Evolutionary conservation across 2,888 invertebrate species (phyloP), one percentile per base, ranked within the genome.

Genomic region (Oscheius sp.): DNA sequence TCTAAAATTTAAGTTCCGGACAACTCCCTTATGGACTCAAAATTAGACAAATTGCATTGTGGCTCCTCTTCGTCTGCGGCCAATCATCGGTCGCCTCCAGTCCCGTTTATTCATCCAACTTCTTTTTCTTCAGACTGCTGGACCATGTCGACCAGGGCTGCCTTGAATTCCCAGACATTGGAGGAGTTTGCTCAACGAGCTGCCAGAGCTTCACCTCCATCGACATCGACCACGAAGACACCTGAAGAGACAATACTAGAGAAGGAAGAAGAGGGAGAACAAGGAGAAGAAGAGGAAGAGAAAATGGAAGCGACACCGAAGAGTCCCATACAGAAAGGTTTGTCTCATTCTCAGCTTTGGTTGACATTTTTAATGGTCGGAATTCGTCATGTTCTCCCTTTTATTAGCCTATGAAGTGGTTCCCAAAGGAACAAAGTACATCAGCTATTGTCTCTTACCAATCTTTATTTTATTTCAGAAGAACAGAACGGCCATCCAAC

Each of bases 71-170:
- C 59, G 59, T 59, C 59, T 38, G 59, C 59, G 44, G 38, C 59
- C 59, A 59, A 59, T 59, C 59, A 59, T 59, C 59, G 59, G 24
- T 59, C 44, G 28, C 56, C 9, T 26, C 41, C 41, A 28, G 22
- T 28, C 30, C n/a, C 9, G 12, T 28, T n/a, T 38, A 12, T 8
- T 33, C 57, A 17, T 28, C 36, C 28, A 50, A 54, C n/a, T 32
- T 9, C 61, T 59, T 36, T 61, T 24, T 62, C 80, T 83, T 54
- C 72, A 84, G 84, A 81, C 49, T 82, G 83, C 71, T 84, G 81
- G 81, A 84, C 81, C 61, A 80, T 84, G 81, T 69, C 82, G 33
- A 84, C 84, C 9, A 72, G 80, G 50, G 75, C 82, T 28, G 84
- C 84, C 6, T 73, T 84, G 50, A 74, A 77, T 66, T 77, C 82